Evolutionary conservation across 1,140 invertebrate species (phyloP).

Genomic region (Drosophila miranda): DNA sequence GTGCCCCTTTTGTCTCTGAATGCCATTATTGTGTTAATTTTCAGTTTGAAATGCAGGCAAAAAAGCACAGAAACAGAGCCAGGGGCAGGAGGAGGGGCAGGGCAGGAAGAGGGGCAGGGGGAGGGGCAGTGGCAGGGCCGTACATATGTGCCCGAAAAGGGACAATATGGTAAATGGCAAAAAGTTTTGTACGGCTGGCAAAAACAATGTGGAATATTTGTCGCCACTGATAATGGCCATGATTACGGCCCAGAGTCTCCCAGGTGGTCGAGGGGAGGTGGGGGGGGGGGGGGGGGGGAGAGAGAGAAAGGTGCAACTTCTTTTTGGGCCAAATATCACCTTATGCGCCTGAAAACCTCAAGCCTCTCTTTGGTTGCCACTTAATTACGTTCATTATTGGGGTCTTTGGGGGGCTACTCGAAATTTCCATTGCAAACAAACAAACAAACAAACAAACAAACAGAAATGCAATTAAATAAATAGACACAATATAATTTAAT

Average conservation of each 20-base stretch:
- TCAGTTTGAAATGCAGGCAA: conserved; percentile 55
- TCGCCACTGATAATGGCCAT: conserved; percentile 38
- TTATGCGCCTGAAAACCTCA: no score
- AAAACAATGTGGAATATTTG: conserved; percentile 74
- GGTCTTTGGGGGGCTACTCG: no score
- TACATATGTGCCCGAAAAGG: conserved; percentile 15
- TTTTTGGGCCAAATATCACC: no score
- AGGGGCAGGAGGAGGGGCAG: not conserved
- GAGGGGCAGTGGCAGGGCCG: not conserved
- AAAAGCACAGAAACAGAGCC: not conserved
- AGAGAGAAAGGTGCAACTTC: no score
- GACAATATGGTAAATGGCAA: conserved; percentile 68
- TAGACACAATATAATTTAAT: conserved; percentile 63
- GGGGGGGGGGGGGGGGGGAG: not conserved
- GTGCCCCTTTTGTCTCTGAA: conserved; percentile 30
- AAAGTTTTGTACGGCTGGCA: conserved; percentile 67
- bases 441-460: conserved; percentile 22
- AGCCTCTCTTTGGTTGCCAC: no score
- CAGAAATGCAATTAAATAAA: conserved; percentile 41
- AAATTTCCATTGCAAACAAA: conserved; percentile 2
- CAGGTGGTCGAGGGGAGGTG: no score
- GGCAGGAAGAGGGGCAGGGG: not conserved
- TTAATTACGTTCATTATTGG: no score
- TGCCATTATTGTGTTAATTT: conserved; percentile 77
- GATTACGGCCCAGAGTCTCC: not conserved